Conservation (phyloP, 2,113 vertebrate genomes). For the Octodon degus region DNA sequence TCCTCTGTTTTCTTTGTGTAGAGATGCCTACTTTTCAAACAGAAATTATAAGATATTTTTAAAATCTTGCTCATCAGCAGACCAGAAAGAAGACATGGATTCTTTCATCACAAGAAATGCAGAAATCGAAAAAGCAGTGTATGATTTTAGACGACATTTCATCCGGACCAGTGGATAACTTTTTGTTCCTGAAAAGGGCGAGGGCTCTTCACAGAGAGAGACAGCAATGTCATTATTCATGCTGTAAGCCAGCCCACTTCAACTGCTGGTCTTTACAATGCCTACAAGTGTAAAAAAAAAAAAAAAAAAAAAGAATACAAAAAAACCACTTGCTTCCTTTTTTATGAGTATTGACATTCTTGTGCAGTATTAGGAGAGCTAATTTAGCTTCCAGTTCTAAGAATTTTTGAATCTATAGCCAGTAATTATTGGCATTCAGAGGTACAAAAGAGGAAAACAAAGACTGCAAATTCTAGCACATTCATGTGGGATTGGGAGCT, state of each 20-base stretch:
- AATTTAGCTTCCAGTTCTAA: constrained; percentile 92
- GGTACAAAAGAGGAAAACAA: constrained; percentile 92
- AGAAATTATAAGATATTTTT: constrained; percentile 12
- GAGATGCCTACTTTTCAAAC: constrained; percentile 1
- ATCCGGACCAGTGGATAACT: constrained; percentile 74
- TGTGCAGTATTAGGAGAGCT: constrained; percentile 91
- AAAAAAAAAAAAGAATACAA: constrained; percentile 85
- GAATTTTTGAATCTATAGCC: constrained; percentile 92
- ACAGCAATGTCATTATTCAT: constrained; percentile 87
- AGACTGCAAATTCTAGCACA: constrained; percentile 92
- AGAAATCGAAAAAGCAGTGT: constrained; percentile 38
- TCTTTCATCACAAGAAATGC: not conserved
- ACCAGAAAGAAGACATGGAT: not conserved
- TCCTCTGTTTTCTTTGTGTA: not conserved
- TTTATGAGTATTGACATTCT: constrained; percentile 91
- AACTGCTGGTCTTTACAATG: constrained; percentile 88
- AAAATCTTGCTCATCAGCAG: constrained; percentile 4
- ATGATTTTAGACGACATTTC: constrained; percentile 76
- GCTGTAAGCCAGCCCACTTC: constrained; percentile 88
- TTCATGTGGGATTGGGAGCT: constrained; percentile 91
- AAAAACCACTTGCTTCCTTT: constrained; percentile 88
- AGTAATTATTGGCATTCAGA: constrained; percentile 93
- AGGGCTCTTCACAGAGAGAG: constrained; percentile 77
- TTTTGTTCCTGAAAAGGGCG: constrained; percentile 59
- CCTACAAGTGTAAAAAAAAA: constrained; percentile 86